Conservation (phyloP, 2,888 invertebrate genomes). For the Pharmacophagus antenor region DNA sequence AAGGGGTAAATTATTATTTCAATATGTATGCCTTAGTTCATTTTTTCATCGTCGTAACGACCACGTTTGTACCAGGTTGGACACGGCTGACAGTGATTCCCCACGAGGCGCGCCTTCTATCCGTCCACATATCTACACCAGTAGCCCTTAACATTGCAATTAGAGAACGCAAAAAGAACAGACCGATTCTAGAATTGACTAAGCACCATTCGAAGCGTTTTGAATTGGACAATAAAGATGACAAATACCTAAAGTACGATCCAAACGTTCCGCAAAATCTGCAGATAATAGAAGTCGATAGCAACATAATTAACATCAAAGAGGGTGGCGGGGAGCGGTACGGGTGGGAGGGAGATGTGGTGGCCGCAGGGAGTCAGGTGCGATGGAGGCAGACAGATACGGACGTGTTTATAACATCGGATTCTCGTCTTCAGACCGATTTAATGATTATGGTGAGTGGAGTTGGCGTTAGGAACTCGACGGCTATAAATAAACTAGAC, state of each 20-base stretch:
- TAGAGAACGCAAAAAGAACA: constrained; percentile 60
- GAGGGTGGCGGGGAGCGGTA: constrained; percentile 46
- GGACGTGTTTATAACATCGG: constrained; percentile 59
- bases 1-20: too few relatives aligned
- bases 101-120: constrained; percentile 64
- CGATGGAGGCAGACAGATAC: constrained; percentile 63
- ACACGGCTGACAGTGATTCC: constrained; percentile 65
- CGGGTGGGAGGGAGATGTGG: constrained; percentile 60
- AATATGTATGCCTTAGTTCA: too few relatives aligned
- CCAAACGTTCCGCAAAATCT: constrained; percentile 68
- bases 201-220: constrained; percentile 56
- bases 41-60: too few relatives aligned
- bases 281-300: constrained; percentile 70
- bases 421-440: constrained; percentile 62
- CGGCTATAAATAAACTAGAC: constrained; percentile 2
- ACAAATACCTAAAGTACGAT: constrained; percentile 70
- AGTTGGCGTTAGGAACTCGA: constrained; percentile 3
- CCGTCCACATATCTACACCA: constrained; percentile 62
- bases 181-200: constrained; percentile 60
- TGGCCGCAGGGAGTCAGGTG: constrained; percentile 61
- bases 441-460: constrained; percentile 69
- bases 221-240: constrained; percentile 54
- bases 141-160: constrained; percentile 60
- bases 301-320: constrained; percentile 66
- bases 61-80: constrained; percentile 57